Evolutionary conservation across 2,888 invertebrate species (phyloP).

Genomic region (Parelbella ahira): DNA sequence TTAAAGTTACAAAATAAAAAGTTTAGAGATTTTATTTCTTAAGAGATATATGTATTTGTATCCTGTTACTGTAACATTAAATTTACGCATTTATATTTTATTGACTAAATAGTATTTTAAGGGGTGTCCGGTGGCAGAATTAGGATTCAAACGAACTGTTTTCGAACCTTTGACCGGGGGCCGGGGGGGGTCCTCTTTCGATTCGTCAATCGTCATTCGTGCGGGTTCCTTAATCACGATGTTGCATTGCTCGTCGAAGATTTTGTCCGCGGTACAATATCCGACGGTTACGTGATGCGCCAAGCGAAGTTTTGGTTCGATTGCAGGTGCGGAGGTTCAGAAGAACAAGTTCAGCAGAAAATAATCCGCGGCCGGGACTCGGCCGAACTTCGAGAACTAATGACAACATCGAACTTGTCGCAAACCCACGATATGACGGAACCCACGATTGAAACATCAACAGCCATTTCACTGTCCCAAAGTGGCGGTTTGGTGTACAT

Average conservation of each 20-base stretch:
- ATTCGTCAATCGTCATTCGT: background rate
- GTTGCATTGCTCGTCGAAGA: constrained; percentile 20
- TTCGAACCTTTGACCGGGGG: no score
- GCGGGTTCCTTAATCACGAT: background rate
- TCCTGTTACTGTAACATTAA: no score
- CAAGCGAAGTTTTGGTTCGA: constrained; percentile 15
- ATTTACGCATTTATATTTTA: no score
- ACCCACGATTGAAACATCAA: constrained; percentile 14
- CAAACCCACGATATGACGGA: constrained; percentile 5
- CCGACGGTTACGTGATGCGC: constrained; percentile 17
- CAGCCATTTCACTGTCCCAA: constrained; percentile 24
- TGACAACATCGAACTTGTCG: constrained; percentile 21
- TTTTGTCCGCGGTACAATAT: constrained; percentile 25
- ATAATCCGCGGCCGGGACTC: constrained; percentile 27
- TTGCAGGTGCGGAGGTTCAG: constrained; percentile 23
- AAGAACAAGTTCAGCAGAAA: constrained; percentile 15
- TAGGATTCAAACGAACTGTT: no score
- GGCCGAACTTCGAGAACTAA: constrained; percentile 25
- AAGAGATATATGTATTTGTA: no score
- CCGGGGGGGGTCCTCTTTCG: no score
- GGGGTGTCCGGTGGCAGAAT: no score
- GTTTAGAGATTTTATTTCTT: no score
- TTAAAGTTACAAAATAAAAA: no score
- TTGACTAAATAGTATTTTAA: no score
- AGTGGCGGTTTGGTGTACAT: constrained; percentile 29